Evolutionary conservation across 2,113 vertebrate genomes (phyloP).

Genomic region (Willisornis vidua): DNA sequence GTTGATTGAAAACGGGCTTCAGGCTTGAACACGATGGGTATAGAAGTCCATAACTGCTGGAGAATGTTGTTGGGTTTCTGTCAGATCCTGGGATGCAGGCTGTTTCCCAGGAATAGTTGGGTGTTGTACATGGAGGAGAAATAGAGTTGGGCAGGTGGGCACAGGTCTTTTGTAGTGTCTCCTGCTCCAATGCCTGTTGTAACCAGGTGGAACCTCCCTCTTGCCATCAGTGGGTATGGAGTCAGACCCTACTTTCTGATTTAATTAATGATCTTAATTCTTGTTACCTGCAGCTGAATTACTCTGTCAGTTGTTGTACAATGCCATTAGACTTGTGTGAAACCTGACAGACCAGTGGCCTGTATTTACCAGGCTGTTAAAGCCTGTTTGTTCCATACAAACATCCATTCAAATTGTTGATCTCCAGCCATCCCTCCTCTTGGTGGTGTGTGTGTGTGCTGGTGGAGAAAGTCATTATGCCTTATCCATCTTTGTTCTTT

Average conservation of each 20-base stretch:
- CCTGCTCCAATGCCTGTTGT: rapidly evolving
- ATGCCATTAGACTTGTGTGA: neutral
- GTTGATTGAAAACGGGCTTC: neutral
- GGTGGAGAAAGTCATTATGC: neutral
- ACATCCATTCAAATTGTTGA: neutral
- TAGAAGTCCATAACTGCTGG: neutral
- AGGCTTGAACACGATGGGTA: too few relatives aligned
- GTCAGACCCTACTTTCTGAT: neutral
- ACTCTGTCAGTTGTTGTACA: neutral
- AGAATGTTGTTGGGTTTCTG: neutral
- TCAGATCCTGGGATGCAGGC: neutral
- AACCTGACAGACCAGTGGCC: neutral
- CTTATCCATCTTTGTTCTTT: neutral
- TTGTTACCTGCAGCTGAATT: neutral
- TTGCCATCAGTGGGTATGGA: neutral
- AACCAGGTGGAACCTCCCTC: neutral
- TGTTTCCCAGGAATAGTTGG: neutral
- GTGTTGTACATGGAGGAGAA: neutral
- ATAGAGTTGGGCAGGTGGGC: neutral
- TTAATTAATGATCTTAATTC: neutral
- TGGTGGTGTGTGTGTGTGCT: neutral
- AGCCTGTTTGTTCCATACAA: rapidly evolving
- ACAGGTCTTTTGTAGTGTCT: neutral
- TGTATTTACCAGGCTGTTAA: neutral
- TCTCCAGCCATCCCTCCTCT: rapidly evolving